Conservation (phyloP, 2,113 vertebrate species). For the Cryptotis parvus region DNA sequence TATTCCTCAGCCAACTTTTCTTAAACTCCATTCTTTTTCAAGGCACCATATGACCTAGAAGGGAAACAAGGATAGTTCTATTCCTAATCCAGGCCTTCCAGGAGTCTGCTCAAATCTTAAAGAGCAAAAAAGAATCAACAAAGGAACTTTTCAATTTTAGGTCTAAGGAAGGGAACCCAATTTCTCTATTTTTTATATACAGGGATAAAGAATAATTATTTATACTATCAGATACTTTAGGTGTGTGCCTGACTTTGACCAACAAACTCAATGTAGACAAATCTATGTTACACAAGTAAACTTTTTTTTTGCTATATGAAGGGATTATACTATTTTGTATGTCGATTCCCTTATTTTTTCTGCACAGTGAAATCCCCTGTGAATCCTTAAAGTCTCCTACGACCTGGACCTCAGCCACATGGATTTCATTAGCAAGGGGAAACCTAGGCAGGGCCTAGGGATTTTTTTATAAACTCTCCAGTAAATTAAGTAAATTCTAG, state of each 20-base stretch:
- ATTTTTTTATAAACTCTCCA: neutral
- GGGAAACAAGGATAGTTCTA: neutral
- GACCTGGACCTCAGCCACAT: neutral
- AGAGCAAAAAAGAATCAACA: neutral
- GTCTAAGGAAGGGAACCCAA: neutral
- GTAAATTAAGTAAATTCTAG: neutral
- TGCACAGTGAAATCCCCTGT: neutral
- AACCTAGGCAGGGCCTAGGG: neutral
- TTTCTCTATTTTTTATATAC: neutral
- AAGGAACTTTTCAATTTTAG: neutral
- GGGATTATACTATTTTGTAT: neutral
- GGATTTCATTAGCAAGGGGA: neutral
- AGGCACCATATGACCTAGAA: neutral
- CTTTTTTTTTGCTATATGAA: neutral
- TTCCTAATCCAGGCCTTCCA: neutral
- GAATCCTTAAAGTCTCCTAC: slow-evolving; percentile 12
- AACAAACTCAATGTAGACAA: neutral
- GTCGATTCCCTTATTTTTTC: neutral
- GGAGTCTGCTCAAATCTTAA: neutral
- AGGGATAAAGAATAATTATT: slow-evolving; percentile 25
- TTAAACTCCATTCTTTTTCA: neutral
- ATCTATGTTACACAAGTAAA: neutral
- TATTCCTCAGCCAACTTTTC: neutral
- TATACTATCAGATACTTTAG: neutral
- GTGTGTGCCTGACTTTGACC: neutral